Evolutionary conservation across 2,797 vertebrate species (phyloP).

Genomic region (Scyliorhinus canicula): DNA sequence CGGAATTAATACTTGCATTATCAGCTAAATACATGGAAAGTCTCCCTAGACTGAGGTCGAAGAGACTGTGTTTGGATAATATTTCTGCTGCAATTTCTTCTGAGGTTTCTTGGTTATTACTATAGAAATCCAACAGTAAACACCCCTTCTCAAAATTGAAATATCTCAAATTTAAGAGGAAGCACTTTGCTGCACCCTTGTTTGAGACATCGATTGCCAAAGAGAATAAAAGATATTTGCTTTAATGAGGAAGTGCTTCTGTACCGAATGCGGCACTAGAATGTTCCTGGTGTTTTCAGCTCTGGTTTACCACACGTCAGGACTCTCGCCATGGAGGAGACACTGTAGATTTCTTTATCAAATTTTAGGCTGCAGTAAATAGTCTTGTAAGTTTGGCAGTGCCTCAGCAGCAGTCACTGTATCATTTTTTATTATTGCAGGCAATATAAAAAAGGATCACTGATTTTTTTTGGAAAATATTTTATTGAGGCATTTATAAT

Average conservation of each 20-base stretch:
- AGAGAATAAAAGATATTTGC: not conserved
- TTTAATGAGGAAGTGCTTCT: not conserved
- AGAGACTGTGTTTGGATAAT: not conserved
- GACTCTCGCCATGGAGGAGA: not conserved
- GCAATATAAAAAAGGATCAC: not conserved
- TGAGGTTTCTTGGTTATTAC: not conserved
- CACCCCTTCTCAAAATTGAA: not conserved
- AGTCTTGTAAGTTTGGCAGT: not conserved
- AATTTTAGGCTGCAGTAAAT: not conserved
- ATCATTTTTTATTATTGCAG: not conserved
- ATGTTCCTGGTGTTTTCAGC: not conserved
- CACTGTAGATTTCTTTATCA: not conserved
- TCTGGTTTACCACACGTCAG: not conserved
- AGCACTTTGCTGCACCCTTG: not conserved
- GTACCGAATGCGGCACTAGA: not conserved
- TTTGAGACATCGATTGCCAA: not conserved
- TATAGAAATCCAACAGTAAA: not conserved
- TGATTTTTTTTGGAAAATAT: too few relatives aligned
- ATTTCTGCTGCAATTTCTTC: not conserved
- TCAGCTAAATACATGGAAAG: not conserved
- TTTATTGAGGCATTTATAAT: too few relatives aligned
- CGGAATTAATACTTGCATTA: not conserved
- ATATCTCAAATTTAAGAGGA: not conserved
- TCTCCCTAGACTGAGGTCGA: not conserved
- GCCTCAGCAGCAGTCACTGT: not conserved